Evolutionary conservation across 2,113 vertebrate genomes (phyloP).

Genomic region (Pseudolaguvia tuberculata): DNA sequence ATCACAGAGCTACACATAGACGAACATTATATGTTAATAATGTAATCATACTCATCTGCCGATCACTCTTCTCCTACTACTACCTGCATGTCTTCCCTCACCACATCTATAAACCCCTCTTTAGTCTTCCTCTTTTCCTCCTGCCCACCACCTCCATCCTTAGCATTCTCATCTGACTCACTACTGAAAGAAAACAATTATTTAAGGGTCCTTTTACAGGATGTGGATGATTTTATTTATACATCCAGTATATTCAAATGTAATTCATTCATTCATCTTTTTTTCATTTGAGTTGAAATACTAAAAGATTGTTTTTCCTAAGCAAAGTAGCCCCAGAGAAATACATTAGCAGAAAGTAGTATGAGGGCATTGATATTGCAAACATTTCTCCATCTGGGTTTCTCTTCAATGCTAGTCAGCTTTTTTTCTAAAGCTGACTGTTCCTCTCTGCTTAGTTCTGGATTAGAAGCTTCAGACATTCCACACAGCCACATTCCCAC

Average conservation of each 20-base stretch:
- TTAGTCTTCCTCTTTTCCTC: too few relatives aligned
- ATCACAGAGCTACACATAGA: too few relatives aligned
- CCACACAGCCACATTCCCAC: slow-evolving; percentile 77
- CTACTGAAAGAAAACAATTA: background rate
- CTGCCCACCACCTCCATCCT: too few relatives aligned
- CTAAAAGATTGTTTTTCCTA: slow-evolving; percentile 33
- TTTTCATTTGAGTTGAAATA: background rate
- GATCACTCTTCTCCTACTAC: too few relatives aligned
- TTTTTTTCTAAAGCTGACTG: slow-evolving; percentile 60
- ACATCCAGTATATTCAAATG: background rate
- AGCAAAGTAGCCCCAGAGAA: slow-evolving; percentile 87
- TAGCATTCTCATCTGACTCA: background rate
- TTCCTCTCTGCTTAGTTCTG: slow-evolving; percentile 60
- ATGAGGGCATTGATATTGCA: slow-evolving; percentile 79
- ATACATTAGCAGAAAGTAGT: slow-evolving; percentile 76
- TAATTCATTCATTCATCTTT: background rate
- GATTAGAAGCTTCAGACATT: slow-evolving; percentile 47
- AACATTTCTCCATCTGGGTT: slow-evolving; percentile 73
- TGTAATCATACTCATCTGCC: too few relatives aligned
- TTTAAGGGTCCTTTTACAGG: background rate
- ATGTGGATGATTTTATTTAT: background rate
- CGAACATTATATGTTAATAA: too few relatives aligned
- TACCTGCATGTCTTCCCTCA: too few relatives aligned
- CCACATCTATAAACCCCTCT: too few relatives aligned
- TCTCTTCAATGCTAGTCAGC: slow-evolving; percentile 75